A percentile compares a stretch with the other conserved stretches of the same genome.
These are phyloP conservation scores for Anaspis maculata DNA, from an alignment of 2,888 invertebrate species.

Conservation along the genomic window DNA sequence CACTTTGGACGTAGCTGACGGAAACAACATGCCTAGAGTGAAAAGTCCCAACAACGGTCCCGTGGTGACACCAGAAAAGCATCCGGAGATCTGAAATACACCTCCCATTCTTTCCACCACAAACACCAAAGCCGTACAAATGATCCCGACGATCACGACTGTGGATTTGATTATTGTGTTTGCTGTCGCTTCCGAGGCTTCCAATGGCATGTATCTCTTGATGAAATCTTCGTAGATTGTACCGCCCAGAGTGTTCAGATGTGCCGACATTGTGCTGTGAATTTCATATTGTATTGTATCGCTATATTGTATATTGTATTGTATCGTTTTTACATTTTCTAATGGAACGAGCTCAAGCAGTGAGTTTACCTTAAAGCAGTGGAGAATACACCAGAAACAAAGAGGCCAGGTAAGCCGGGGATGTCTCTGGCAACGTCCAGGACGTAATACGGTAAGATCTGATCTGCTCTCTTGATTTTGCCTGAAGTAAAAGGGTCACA, in stretches of 20 bases:
- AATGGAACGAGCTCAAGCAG: not conserved
- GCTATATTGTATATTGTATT: too few species aligned
- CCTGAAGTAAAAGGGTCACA: conserved; percentile 56
- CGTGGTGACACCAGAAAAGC: conserved; percentile 26
- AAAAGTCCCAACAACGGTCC: conserved; percentile 58
- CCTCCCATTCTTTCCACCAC: conserved; percentile 39
- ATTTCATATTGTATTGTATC: not conserved
- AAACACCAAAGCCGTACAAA: conserved; percentile 67
- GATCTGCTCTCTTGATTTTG: conserved; percentile 47
- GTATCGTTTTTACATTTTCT: too few species aligned
- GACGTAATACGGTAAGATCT: conserved; percentile 57
- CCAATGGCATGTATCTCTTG: conserved; percentile 44
- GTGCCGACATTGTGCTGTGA: conserved; percentile 51
- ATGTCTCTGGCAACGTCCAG: conserved; percentile 55
- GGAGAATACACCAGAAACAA: conserved; percentile 65
- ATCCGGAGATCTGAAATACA: conserved; percentile 52
- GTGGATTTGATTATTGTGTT: conserved; percentile 51
- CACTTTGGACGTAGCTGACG: conserved; percentile 53
- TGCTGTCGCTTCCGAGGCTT: conserved; percentile 44
- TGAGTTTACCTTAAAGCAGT: conserved; percentile 53
- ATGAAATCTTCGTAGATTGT: conserved; percentile 57
- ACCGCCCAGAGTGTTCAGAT: conserved; percentile 52
- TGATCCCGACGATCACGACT: conserved; percentile 46
- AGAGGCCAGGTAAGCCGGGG: conserved; percentile 63
- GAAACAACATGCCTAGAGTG: conserved; percentile 57